Conservation (phyloP, 2,113 vertebrate species). For the Grammatotria lemairii region DNA sequence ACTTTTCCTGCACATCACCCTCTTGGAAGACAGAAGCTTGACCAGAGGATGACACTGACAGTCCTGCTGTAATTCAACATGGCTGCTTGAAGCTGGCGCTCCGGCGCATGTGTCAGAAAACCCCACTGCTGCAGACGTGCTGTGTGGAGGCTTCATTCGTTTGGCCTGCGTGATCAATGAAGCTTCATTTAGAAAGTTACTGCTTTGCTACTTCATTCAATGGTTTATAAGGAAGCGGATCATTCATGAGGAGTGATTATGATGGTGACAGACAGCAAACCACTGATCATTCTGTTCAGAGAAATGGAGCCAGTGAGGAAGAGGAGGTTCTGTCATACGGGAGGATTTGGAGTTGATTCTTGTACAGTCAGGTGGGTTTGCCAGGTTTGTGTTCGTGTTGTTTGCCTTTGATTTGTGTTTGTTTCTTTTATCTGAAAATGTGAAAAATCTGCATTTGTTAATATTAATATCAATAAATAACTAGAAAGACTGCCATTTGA, state of each 20-base stretch:
- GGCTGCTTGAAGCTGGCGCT: background rate
- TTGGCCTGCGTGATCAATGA: background rate
- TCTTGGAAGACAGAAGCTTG: background rate
- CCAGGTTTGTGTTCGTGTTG: background rate
- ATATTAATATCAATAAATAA: background rate
- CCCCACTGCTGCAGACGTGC: background rate
- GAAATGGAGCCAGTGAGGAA: background rate
- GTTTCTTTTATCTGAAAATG: background rate
- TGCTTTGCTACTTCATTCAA: background rate
- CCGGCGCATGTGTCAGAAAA: background rate
- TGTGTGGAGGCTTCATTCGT: background rate
- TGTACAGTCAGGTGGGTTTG: background rate
- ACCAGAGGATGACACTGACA: rapidly evolving
- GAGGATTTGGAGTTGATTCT: rapidly evolving
- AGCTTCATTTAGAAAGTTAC: background rate
- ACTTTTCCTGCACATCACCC: background rate
- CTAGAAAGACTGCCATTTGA: background rate
- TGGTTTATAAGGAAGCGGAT: rapidly evolving
- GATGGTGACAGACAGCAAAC: background rate
- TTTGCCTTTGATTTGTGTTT: background rate
- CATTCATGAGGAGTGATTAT: rapidly evolving
- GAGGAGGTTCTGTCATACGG: background rate
- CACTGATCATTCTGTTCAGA: rapidly evolving
- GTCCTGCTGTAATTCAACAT: rapidly evolving
- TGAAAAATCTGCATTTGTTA: background rate